Base-by-base conservation (phyloP, 1,140 invertebrate species). In the Listronotus bonariensis region DNA sequence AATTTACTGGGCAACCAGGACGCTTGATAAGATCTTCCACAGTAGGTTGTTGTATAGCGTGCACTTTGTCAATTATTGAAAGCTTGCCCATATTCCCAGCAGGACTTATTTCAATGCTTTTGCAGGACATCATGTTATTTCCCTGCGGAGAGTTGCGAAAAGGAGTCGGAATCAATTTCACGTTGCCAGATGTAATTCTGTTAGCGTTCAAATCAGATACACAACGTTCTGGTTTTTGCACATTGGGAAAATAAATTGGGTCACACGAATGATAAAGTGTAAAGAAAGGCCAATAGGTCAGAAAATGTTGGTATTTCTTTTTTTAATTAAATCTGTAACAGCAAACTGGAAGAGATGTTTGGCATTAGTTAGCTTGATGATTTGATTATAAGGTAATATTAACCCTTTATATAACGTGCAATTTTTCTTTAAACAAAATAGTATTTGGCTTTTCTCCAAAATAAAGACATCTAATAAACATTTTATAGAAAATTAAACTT, bases 61-160 rank as follows among this genome's bases (percentile, higher is more conserved):
- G 56, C 65, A 45, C 15, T 52, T 52, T 49, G 63, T 51, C 63
- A 65, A 58, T 65, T 65, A 65, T 65, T 58, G 63, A 51, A 57
- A 42, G 55, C 34, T 31, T n/a, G 41, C 52, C 41, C 55, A 48
- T 54, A 64, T 49, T 70, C 70, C 70, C 69, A 42, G 26, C 38
- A 38, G 68, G 62, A 65, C 68, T 68, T 72, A 69, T 63, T 72
- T 72, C 68, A 63, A 68, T 72, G 67, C 58, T 73, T 68, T 66
- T 67, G 68, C 72, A 67, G 72, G 72, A 73, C 70, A 72, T 73
- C 69, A 72, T 68, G 69, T 72, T 72, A 73, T 73, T 73, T 73
- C 72, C 71, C 71, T 63, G 61, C 42, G 69, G 71, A 53, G 58
- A 34, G 46, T 43, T 56, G 52, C 61, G 56, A 62, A 62, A 61